Conservation (phyloP, 2,888 invertebrate genomes). For the Lomographa bimaculata region DNA sequence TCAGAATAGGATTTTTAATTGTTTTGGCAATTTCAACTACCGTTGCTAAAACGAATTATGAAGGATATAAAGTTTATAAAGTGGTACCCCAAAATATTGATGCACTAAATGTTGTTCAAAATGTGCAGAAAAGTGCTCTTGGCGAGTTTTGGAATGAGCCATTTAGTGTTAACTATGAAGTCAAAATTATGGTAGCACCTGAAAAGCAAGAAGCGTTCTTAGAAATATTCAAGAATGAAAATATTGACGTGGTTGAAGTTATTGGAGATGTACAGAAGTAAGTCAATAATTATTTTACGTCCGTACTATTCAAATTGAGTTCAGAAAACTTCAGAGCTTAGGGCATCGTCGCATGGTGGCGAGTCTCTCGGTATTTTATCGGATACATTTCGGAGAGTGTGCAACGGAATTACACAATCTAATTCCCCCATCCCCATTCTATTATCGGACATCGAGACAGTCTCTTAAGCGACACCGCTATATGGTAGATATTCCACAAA, state of each 20-base stretch:
- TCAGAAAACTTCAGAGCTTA: too few relatives aligned
- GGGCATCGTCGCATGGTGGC: too few relatives aligned
- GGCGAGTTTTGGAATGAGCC: slow-evolving; percentile 65
- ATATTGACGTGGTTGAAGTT: slow-evolving; percentile 43
- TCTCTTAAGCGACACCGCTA: too few relatives aligned
- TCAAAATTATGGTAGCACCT: slow-evolving; percentile 58
- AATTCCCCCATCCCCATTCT: too few relatives aligned
- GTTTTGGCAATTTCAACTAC: slow-evolving; percentile 20
- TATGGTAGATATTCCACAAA: too few relatives aligned
- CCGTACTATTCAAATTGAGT: too few relatives aligned
- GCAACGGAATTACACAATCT: too few relatives aligned
- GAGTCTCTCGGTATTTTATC: too few relatives aligned
- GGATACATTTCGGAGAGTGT: too few relatives aligned
- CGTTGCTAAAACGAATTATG: slow-evolving; percentile 56
- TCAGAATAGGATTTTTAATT: slow-evolving; percentile 32
- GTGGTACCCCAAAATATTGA: slow-evolving; percentile 70
- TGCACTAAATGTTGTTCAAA: slow-evolving; percentile 71
- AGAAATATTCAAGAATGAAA: slow-evolving; percentile 29
- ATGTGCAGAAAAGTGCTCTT: slow-evolving; percentile 61
- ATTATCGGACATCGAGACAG: too few relatives aligned
- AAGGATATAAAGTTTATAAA: slow-evolving; percentile 84
- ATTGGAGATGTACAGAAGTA: slow-evolving; percentile 64
- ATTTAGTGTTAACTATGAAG: slow-evolving; percentile 53
- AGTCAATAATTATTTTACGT: slow-evolving; percentile 33
- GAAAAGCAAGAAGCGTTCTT: slow-evolving; percentile 45